Base-by-base conservation (phyloP, 2,888 invertebrate species). In the Conus canariensis region DNA sequence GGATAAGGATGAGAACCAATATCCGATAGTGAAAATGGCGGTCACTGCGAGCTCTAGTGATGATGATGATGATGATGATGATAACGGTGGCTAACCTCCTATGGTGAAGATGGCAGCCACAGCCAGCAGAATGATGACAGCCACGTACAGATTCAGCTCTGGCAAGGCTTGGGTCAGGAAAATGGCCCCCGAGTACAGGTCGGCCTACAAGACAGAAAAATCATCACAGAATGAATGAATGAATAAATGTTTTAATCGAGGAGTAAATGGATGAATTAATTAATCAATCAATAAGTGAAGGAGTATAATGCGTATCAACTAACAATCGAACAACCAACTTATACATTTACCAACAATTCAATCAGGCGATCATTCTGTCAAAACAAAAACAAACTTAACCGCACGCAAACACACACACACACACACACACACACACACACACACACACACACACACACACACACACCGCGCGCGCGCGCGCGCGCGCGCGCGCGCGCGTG, bases 81-180 rank as follows among this genome's bases (percentile, higher is more conserved):
- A 30, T 14, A 30, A 80, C 30, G n/a, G 25, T 30, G 30, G 45
- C 30, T 45, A 12, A 96, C 97, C 97, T 90, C 96, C 95, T 56
- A 97, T 96, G 16, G 97, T 97, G 93, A 97, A 97, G 14, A 97
- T 91, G 25, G 97, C 97, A 22, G 97, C 96, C 25, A 97, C 96
- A 30, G 95, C 95, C 86, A 97, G 94, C 9, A 97, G 94, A 59
- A 97, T 95, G 70, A 96, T 93, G 74, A 97, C 96, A 5, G 97
- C 96, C 22, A 96, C 93, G 93, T 97, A 97, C 83, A 97, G 94
- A 91, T 97, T 96, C 93, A 96, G 95, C 30, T 96, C 95, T 14
- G 92, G 92, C 86, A 97, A 93, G 0, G 97, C 96, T 91, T 97
- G 96, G 45, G 96, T 96, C 89, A 97, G 97, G 94, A 97, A 97